Conservation (phyloP, 2,797 vertebrate genomes). For the Coregonus sp. region DNA sequence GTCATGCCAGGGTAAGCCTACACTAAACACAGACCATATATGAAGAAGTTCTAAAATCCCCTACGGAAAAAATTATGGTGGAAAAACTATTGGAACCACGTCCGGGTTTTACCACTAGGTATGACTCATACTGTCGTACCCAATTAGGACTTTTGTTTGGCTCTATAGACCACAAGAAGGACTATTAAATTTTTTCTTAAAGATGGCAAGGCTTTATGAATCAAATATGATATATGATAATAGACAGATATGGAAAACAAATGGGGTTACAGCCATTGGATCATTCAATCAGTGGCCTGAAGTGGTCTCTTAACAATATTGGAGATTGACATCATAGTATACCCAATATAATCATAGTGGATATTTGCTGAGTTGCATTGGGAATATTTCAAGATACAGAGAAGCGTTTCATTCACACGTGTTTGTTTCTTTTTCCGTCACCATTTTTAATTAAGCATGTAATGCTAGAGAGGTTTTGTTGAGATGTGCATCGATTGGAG, state of each 20-base stretch:
- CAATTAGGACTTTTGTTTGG: not conserved
- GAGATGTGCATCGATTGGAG: slow-evolving; percentile 53
- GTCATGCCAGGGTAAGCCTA: too few species aligned
- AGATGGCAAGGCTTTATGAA: slow-evolving; percentile 27
- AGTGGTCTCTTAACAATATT: slow-evolving; percentile 28
- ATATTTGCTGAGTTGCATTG: slow-evolving; percentile 44
- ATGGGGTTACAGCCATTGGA: slow-evolving; percentile 37
- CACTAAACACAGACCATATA: too few species aligned
- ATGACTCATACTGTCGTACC: too few species aligned
- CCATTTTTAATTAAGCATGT: slow-evolving; percentile 54
- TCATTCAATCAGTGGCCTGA: slow-evolving; percentile 46
- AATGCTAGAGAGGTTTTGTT: slow-evolving; percentile 55
- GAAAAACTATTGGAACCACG: too few species aligned
- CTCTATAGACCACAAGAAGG: slow-evolving; percentile 21
- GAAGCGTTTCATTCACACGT: not conserved
- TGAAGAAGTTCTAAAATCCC: too few species aligned
- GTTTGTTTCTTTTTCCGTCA: not conserved
- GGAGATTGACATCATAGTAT: not conserved
- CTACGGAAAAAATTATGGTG: too few species aligned
- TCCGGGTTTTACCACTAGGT: too few species aligned
- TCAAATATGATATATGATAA: slow-evolving; percentile 34
- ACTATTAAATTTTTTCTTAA: slow-evolving; percentile 8
- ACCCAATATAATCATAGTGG: slow-evolving; percentile 11
- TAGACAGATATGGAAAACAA: slow-evolving; percentile 26
- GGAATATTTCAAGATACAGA: slow-evolving; percentile 31